A percentile compares a stretch with the other conserved stretches of the same genome.
These are phyloP conservation scores for Fragum whitleyi DNA, from an alignment of 2,888 invertebrate genomes.

Conservation along the genomic window DNA sequence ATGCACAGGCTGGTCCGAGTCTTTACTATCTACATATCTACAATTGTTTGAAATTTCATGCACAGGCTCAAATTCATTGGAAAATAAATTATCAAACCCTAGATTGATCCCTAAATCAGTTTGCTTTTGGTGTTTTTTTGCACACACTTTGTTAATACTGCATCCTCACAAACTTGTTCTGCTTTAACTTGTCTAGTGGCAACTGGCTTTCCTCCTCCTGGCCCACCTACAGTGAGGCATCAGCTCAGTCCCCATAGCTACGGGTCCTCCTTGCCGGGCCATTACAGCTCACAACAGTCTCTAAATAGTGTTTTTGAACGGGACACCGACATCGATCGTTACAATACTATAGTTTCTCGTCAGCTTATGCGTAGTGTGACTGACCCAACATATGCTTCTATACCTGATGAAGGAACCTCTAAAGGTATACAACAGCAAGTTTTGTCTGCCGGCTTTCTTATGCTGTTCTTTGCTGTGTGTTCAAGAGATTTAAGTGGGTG, in stretches of 20 bases:
- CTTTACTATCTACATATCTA: too few species aligned
- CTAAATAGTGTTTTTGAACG: slow-evolving; percentile 64
- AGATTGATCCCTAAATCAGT: slow-evolving; percentile 4
- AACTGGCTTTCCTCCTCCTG: slow-evolving; percentile 39
- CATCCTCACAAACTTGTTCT: slow-evolving; percentile 24
- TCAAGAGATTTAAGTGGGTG: slow-evolving; percentile 14
- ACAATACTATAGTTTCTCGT: slow-evolving; percentile 70
- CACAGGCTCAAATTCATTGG: too few species aligned
- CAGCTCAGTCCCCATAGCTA: slow-evolving; percentile 36
- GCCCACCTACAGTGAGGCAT: slow-evolving; percentile 23
- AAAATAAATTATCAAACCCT: too few species aligned
- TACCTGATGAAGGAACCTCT: slow-evolving; percentile 63
- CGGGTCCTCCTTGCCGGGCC: slow-evolving; percentile 38
- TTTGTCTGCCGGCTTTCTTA: slow-evolving; percentile 22
- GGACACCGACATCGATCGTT: slow-evolving; percentile 47
- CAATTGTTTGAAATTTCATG: too few species aligned
- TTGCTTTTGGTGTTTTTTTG: slow-evolving; percentile 26
- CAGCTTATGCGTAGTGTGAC: slow-evolving; percentile 69
- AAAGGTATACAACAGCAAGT: slow-evolving; percentile 45
- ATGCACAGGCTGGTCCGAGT: too few species aligned
- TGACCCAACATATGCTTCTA: slow-evolving; percentile 79
- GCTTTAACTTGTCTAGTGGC: slow-evolving; percentile 59
- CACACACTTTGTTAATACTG: slow-evolving; percentile 17
- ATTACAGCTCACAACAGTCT: slow-evolving; percentile 61
- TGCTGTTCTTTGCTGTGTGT: slow-evolving; percentile 17